Base-by-base conservation (phyloP, 1,140 invertebrate species). In the Neuroterus valhalla region DNA sequence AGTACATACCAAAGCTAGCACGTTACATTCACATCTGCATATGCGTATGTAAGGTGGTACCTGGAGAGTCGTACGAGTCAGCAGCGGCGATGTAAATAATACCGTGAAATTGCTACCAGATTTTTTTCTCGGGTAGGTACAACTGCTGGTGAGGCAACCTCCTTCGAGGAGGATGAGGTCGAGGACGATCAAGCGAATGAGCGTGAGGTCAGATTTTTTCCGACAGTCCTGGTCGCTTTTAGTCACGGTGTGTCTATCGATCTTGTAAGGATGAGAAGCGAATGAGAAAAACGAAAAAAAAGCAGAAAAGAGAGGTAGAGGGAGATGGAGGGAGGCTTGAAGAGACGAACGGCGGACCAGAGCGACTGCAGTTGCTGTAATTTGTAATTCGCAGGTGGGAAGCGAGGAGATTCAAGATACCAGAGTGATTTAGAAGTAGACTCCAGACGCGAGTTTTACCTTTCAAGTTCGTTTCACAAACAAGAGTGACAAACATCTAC, bases 321-420 rank as follows among this genome's bases (percentile, higher is more conserved):
- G 17, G 11, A 50, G 19, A 31, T 23, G 21, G 43, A 52, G 38
- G 11, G 21, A 72, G 77, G 78, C 78, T 78, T 68, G 52, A 68
- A 78, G 80, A 79, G 81, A 82, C 77, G 77, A 79, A 80, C 81
- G 81, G 81, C 74, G 77, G 82, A 81, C 78, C 83, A 78, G 77
- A 82, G 72, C 80, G 79, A 79, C 81, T 80, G 79, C 83, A 85
- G 82, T 84, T 85, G 85, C 74, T 83, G 85, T 86, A 87, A 87
- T 87, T 87, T 87, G 86, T 87, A 86, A 87, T 85, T 85, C 84
- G 84, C 86, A 87, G 85, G 85, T 87, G 86, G 83, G 84, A 86
- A 87, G 81, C 85, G 81, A 81, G 81, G 80, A 86, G 86, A 87
- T 87, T 80, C 78, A 75, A 87, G 85, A 87, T 87, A 87, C 79